These are phyloP conservation scores for Psilopogon haemacephalus DNA, from an alignment of 2,113 vertebrate species.

Conservation along the genomic window DNA sequence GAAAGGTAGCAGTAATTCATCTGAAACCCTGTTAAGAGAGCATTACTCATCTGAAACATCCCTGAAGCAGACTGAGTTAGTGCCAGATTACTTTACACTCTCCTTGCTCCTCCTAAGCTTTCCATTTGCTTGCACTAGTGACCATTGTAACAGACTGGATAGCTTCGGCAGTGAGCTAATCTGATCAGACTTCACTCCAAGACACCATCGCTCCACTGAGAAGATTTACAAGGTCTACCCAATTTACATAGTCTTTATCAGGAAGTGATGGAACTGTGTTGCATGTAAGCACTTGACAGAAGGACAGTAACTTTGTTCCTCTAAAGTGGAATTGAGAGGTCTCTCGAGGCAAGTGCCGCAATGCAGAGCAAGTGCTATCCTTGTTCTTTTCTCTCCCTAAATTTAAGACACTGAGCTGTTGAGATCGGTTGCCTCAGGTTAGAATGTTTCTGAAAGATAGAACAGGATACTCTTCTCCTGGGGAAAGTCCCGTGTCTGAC, in stretches of 20 bases:
- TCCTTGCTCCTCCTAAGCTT: not conserved
- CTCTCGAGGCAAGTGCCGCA: not conserved
- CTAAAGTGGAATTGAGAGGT: not conserved
- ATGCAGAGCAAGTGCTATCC: not conserved
- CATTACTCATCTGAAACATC: not conserved
- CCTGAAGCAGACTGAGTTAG: not conserved
- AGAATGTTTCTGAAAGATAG: conserved; percentile 30
- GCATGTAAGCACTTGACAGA: not conserved
- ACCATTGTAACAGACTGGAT: not conserved
- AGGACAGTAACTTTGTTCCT: not conserved
- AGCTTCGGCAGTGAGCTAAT: not conserved
- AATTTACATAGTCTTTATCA: not conserved
- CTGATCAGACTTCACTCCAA: not conserved
- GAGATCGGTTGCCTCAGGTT: conserved; percentile 49
- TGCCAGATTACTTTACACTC: not conserved
- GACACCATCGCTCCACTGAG: not conserved
- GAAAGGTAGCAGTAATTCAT: not conserved
- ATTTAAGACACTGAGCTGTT: conserved; percentile 39
- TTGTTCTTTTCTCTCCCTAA: not conserved
- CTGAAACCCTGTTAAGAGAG: not conserved
- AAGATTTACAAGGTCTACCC: not conserved
- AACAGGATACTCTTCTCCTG: conserved; percentile 43
- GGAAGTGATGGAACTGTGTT: not conserved
- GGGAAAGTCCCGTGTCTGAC: conserved; percentile 65
- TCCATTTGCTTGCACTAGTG: not conserved